Evolutionary conservation across 1,140 invertebrate genomes (phyloP).

Genomic region (Danaus melanippus): DNA sequence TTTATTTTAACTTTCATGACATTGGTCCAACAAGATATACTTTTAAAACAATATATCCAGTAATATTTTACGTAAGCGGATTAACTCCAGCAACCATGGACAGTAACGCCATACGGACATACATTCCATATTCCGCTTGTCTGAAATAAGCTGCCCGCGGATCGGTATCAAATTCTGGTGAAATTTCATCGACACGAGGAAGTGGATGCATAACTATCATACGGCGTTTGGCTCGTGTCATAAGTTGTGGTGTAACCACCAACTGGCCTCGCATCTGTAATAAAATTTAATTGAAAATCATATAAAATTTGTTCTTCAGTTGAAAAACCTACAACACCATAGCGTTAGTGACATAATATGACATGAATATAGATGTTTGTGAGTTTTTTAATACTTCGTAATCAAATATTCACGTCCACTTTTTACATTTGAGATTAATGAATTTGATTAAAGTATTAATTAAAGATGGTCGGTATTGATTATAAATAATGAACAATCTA

Average conservation of each 20-base stretch:
- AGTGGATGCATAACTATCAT: conserved; percentile 99
- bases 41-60: conserved; percentile 6
- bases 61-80: conserved; percentile 35
- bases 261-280: conserved; percentile 86
- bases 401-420: no score
- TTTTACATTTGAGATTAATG: no score
- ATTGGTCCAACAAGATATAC: no score
- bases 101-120: conserved; percentile 97
- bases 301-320: not conserved
- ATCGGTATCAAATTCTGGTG: conserved; percentile 94
- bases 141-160: conserved; percentile 98
- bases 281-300: conserved; percentile 20
- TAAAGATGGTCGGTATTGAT: no score
- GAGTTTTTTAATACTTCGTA: no score
- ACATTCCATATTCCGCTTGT: conserved; percentile 98
- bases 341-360: no score
- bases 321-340: no score
- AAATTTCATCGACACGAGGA: conserved; percentile 96
- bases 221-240: conserved; percentile 93
- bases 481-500: no score
- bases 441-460: no score
- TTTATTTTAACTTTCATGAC: no score
- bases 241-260: conserved; percentile 93
- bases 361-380: no score
- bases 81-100: conserved; percentile 87